Evolutionary conservation across 2,888 invertebrate species (phyloP), one percentile per base, ranked within the genome.

Genomic region (Phasia obesa): DNA sequence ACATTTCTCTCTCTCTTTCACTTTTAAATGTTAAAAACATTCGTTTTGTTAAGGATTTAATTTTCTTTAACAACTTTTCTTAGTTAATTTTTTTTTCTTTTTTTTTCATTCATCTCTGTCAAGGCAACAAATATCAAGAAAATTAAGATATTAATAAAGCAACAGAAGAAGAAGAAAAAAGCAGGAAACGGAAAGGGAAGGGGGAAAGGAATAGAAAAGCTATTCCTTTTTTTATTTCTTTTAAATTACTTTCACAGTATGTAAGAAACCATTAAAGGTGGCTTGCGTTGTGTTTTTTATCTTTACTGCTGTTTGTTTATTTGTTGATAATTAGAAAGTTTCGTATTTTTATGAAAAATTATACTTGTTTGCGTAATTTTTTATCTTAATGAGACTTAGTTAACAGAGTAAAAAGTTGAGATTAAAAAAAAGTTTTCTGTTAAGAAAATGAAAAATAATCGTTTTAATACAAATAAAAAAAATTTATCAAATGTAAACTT

Each of bases 281-380:
- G 23, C 6, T 17, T 27, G 31, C 42, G 27, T 6, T 19, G 6
- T 13, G 23, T 64, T 60, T 55, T 15, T 73, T 35, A 51, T 55
- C n/a, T 38, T 11, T 31, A 5, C n/a, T 65, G 13, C 31, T 53
- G 35, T 47, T 60, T 27, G n/a, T 64, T 70, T 57, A 64, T 81
- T 75, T 76, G 71, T 35, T 60, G 59, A 81, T 81, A 81, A 81
- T 81, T 76, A 81, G 76, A 77, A 81, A 65, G 62, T 81, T 76
- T 71, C 11, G 15, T 65, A 19, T 57, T 23, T 55, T 42, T 42
- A 25, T 49, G 3, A 49, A 59, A 71, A 25, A 17, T 49, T 9
- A 19, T 17, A 17, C 0, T 17, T 17, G 5, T 27, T 59, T 71
- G 17, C 11, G 42, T 25, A 67, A 67, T 25, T 67, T 67, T 53